Evolutionary conservation across 2,797 vertebrate genomes (phyloP).

Genomic region (Acomys russatus): DNA sequence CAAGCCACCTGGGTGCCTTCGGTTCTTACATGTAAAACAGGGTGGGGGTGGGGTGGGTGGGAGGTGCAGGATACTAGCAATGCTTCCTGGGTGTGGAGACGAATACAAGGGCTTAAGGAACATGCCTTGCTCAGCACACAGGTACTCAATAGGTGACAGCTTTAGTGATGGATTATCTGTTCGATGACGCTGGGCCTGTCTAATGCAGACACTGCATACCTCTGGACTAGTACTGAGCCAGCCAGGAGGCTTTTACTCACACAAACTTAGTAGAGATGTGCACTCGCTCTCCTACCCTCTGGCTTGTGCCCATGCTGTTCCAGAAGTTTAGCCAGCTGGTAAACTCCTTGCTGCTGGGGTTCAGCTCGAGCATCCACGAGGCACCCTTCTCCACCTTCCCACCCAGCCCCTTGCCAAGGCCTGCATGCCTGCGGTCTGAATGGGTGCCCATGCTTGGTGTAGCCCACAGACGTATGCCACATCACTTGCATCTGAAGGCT

Average conservation of each 20-base stretch:
- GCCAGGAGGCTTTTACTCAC: background rate
- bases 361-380: no score
- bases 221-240: background rate
- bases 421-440: background rate
- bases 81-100: background rate
- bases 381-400: no score
- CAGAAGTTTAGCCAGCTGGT: background rate
- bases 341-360: background rate
- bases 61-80: no score
- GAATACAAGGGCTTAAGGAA: background rate
- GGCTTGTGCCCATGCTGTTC: background rate
- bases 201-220: background rate
- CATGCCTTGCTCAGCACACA: no score
- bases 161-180: background rate
- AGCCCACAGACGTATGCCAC: fast-evolving
- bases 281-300: background rate
- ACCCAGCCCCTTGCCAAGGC: background rate
- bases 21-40: background rate
- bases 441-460: background rate
- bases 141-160: background rate
- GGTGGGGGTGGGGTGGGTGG: no score
- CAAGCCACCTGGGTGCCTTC: background rate
- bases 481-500: background rate
- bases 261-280: background rate
- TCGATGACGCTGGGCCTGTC: background rate